These are phyloP conservation scores for Aldabrachelys gigantea DNA, from an alignment of 2,113 vertebrate species.

Conservation along the genomic window DNA sequence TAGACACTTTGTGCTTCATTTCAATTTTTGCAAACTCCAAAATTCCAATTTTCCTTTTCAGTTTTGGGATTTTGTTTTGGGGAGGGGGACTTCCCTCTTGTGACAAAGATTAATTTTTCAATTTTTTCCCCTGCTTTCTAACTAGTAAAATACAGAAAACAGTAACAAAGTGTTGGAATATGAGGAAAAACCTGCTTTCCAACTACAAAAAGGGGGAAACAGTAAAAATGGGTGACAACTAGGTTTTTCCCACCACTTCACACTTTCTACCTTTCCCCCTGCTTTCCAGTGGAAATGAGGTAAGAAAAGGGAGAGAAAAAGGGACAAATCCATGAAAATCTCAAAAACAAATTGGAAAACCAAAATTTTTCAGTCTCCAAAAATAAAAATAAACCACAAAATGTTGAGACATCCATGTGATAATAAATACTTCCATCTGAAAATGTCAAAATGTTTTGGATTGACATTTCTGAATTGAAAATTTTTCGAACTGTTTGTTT, in stretches of 20 bases:
- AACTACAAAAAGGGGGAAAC: not conserved
- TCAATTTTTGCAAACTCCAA: not conserved
- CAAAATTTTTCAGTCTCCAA: no score
- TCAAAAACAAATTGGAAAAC: no score
- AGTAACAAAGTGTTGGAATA: no score
- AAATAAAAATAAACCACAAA: no score
- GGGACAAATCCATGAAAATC: no score
- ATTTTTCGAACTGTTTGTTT: not conserved
- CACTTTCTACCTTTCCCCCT: not conserved
- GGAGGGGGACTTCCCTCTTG: no score
- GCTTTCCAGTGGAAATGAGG: no score
- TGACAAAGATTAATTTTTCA: rapidly evolving
- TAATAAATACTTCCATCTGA: no score
- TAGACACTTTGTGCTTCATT: not conserved
- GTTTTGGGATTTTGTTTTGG: not conserved
- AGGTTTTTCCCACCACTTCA: not conserved
- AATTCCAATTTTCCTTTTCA: not conserved
- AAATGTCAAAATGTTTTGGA: not conserved
- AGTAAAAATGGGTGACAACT: not conserved
- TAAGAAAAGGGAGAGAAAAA: no score
- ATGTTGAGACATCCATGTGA: no score
- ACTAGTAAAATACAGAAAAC: not conserved
- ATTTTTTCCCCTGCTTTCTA: not conserved
- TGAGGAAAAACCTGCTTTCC: not conserved
- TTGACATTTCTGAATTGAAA: not conserved